Evolutionary conservation across 2,888 invertebrate species (phyloP).

Genomic region (Caenorhabditis doughertyi): DNA sequence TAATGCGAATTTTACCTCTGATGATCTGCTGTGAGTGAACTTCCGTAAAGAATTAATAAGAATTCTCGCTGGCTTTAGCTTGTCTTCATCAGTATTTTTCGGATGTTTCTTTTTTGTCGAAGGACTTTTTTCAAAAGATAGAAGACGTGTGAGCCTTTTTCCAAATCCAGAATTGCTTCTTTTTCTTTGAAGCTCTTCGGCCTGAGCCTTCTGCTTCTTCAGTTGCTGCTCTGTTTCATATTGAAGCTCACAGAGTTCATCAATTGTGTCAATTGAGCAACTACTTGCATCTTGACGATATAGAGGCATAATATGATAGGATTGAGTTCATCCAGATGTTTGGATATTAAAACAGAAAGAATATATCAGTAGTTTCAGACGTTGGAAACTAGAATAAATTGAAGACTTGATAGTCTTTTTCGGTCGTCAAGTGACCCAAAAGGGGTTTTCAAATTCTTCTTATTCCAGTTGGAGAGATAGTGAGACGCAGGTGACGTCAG

Average conservation of each 20-base stretch:
- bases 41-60: slow-evolving; percentile 35
- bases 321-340: no score
- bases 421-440: slow-evolving; percentile 55
- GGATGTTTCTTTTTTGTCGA: neutral
- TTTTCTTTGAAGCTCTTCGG: slow-evolving; percentile 27
- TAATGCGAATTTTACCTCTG: slow-evolving; percentile 26
- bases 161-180: slow-evolving; percentile 43
- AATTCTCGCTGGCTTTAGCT: slow-evolving; percentile 19
- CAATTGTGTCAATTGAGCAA: slow-evolving; percentile 60
- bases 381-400: neutral
- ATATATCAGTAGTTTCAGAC: neutral
- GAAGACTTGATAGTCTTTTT: slow-evolving; percentile 2
- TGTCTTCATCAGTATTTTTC: slow-evolving; percentile 4
- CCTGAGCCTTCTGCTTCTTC: slow-evolving; percentile 27
- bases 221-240: slow-evolving; percentile 47
- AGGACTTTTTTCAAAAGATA: slow-evolving; percentile 40
- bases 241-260: slow-evolving; percentile 60
- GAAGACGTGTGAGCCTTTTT: slow-evolving; percentile 41
- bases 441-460: slow-evolving; percentile 44
- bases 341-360: neutral
- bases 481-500: slow-evolving; percentile 55
- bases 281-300: slow-evolving; percentile 30
- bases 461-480: slow-evolving; percentile 17
- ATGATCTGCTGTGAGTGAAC: slow-evolving; percentile 42
- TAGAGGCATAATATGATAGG: slow-evolving; percentile 25